Base-by-base conservation (phyloP, 2,113 vertebrate genomes). In the Kryptolebias marmoratus region DNA sequence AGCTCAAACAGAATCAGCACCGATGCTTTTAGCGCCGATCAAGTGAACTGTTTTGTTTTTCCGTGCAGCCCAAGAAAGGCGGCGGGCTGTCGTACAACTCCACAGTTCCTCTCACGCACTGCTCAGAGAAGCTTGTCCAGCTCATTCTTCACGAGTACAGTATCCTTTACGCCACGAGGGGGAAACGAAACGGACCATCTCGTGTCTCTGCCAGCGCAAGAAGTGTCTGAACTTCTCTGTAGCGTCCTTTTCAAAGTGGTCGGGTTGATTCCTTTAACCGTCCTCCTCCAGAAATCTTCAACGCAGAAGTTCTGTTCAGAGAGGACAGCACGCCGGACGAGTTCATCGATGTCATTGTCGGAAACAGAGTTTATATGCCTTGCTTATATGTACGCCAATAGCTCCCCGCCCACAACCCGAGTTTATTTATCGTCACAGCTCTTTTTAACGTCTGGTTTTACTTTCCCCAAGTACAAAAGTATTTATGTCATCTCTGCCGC, bases 61-160 rank as follows among this genome's bases (percentile, higher is more conserved):
- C 28, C 39, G 68, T 22, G 73, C 60, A 99, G 98, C 96, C 96
- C 68, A 99, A 98, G 91, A 99, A 99, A 90, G 97, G 97, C 11
- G 98, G 98, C 0, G 97, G 98, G 9, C 95, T 99, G 75, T 98
- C 98, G 55, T 99, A 97, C 87, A 99, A 99, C 89, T 99, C 98
- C 1, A 99, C 95, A 0, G 95, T 99, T 72, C 96, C 95, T 0
- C 90, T 99, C 74, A 99, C 97, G 30, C 95, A 96, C 28, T 99
- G 97, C 90, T 98, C 98, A 0, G 98, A 99, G 86, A 99, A 99
- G 87, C 84, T 99, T 27, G 97, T 98, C 45, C 98, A 99, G 87
- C 96, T 99, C 78, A 98, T 99, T 87, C 94, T 99, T 4, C 98
- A 99, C 0, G 98, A 99, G 69, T 99, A 99, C 81, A 99, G 97